These are phyloP conservation scores for Apodemia hepburni DNA, from an alignment of 2,888 invertebrate species.

Conservation along the genomic window DNA sequence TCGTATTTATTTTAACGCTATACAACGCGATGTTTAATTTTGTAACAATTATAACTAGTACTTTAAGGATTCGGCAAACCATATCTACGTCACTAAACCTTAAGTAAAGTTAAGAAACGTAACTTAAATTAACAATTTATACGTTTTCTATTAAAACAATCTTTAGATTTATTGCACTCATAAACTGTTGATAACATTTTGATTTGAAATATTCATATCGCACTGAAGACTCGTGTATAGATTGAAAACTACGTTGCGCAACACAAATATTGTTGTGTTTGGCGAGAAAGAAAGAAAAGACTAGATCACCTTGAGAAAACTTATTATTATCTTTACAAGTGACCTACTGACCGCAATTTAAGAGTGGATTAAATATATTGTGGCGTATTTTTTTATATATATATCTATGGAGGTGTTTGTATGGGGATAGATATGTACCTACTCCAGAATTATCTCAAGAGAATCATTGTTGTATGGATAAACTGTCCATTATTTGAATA, in stretches of 20 bases:
- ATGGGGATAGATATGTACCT: too few relatives aligned
- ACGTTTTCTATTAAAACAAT: background rate
- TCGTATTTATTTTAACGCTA: too few relatives aligned
- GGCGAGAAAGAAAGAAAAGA: background rate
- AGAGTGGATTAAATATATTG: slow-evolving; percentile 8
- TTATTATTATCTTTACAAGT: background rate
- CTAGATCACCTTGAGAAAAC: slow-evolving; percentile 9
- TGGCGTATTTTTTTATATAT: background rate
- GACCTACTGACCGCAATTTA: slow-evolving; percentile 5
- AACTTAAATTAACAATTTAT: background rate
- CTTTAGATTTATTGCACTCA: background rate
- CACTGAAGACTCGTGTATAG: background rate
- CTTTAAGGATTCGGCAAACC: too few relatives aligned
- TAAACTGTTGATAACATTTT: slow-evolving; percentile 2
- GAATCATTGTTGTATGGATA: too few relatives aligned
- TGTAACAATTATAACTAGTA: too few relatives aligned
- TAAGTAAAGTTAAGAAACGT: background rate
- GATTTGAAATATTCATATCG: background rate
- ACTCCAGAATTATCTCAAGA: too few relatives aligned
- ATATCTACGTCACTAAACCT: background rate
- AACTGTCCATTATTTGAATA: too few relatives aligned
- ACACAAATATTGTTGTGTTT: background rate
- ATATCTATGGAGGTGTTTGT: too few relatives aligned
- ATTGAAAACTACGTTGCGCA: background rate
- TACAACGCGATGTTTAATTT: too few relatives aligned